Conservation (phyloP, 2,797 vertebrate genomes). For the Danionella dracula region DNA sequence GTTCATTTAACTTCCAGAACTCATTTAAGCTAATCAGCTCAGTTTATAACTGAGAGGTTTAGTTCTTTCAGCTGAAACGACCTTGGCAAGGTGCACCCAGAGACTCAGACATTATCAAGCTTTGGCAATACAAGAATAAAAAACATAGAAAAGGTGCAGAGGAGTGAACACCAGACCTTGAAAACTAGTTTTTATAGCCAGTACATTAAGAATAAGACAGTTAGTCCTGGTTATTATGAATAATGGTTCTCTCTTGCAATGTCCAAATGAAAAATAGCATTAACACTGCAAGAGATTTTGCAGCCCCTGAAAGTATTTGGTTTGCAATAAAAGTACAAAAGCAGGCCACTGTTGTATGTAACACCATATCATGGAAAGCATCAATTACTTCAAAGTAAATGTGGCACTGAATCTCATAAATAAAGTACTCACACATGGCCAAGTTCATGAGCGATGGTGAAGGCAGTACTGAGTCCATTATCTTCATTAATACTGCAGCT, state of each 20-base stretch:
- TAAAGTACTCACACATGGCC: constrained; percentile 90
- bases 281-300: background rate
- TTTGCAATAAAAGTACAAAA: background rate
- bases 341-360: background rate
- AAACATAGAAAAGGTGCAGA: background rate
- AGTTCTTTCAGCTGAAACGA: background rate
- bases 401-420: background rate
- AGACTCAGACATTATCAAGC: constrained; percentile 16
- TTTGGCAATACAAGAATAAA: background rate
- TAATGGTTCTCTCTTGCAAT: background rate
- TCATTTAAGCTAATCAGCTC: background rate
- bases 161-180: no score
- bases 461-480: constrained; percentile 94
- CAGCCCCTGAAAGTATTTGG: background rate
- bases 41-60: background rate
- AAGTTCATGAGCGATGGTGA: constrained; percentile 97
- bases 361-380: background rate
- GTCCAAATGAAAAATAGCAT: background rate
- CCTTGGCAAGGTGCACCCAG: constrained; percentile 29
- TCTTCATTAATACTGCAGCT: constrained; percentile 99
- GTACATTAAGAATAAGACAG: background rate
- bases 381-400: background rate
- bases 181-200: background rate
- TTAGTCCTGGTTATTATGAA: background rate
- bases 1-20: background rate